Evolutionary conservation across 1,140 invertebrate genomes (phyloP).

Genomic region (Trichomalopsis sarcophagae): DNA sequence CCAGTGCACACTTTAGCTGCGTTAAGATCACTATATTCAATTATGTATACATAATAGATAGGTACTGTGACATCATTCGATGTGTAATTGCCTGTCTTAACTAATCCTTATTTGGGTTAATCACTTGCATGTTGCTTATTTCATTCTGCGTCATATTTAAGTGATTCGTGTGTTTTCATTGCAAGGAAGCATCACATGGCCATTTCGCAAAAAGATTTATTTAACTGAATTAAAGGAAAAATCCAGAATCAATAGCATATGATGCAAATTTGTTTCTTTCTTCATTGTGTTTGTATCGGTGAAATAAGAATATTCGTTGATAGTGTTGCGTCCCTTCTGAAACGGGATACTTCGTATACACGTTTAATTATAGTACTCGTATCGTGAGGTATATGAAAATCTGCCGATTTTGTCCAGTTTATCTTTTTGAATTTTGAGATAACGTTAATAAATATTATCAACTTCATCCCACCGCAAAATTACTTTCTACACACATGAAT

Average conservation of each 20-base stretch:
- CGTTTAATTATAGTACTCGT: conserved; percentile 12
- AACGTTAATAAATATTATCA: background rate
- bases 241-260: background rate
- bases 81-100: conserved; percentile 56
- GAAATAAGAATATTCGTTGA: conserved; percentile 45
- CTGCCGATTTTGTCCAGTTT: background rate
- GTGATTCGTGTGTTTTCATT: background rate
- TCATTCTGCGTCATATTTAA: background rate
- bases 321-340: conserved; percentile 1
- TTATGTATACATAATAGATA: conserved; percentile 48
- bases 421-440: background rate
- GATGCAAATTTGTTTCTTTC: background rate
- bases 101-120: background rate
- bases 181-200: background rate
- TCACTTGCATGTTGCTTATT: background rate
- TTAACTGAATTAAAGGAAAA: background rate
- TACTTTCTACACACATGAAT: background rate
- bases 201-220: too few relatives aligned
- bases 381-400: conserved; percentile 13
- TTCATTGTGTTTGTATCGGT: conserved; percentile 30
- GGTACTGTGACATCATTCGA: conserved; percentile 63
- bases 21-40: conserved; percentile 52
- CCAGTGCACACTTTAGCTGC: conserved; percentile 17
- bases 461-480: background rate
- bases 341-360: conserved; percentile 16